Evolutionary conservation across 2,113 vertebrate species (phyloP), one percentile per base, ranked within the genome.

Genomic region (Illadopsis cleaveri): DNA sequence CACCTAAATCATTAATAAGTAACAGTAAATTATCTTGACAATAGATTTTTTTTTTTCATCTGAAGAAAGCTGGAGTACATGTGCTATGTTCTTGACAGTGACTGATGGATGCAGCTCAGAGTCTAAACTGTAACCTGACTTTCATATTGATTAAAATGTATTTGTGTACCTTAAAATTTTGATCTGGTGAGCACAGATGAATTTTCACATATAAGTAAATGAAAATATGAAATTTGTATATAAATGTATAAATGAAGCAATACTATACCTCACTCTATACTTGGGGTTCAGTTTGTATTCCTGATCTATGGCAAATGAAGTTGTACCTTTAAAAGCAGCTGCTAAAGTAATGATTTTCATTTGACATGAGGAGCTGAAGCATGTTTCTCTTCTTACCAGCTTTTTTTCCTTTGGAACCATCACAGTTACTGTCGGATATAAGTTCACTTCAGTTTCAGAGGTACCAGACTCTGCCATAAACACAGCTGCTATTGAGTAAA

Each of bases 401-500:
- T 54, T 71, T 90, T 71, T 82, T 80, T 37, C 42, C 64, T 56
- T 78, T 93, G 76, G 64, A 94, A 75, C 64, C 72, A 86, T 68
- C 44, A 11, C 44, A 73, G 84, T 94, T 82, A n/a, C 87, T 84
- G 60, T 95, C 1, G 0, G 86, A 80, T 96, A 11, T 16, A 89
- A 93, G 95, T 93, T 96, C 89, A 90, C 38, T 84, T 82, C 89
- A 84, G 82, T 86, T 96, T 94, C 33, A 1, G 93, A 92, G 95
- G 82, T 96, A 95, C 86, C 93, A 97, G 93, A 93, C 94, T 97
- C 84, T 94, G 87, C 93, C 96, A 61, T 69, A 96, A 96, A 96
- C 89, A 95, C 94, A 96, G 91, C 89, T 96, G 94, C 84, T 95
- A 0, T 82, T 1, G 57, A 91, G 84, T 89, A 86, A 95, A 95